Percentiles rank a stretch among this genome's conserved stretches.
Evolutionary conservation across 2,113 vertebrate species (phyloP).

Genomic region (Candoia aspera): DNA sequence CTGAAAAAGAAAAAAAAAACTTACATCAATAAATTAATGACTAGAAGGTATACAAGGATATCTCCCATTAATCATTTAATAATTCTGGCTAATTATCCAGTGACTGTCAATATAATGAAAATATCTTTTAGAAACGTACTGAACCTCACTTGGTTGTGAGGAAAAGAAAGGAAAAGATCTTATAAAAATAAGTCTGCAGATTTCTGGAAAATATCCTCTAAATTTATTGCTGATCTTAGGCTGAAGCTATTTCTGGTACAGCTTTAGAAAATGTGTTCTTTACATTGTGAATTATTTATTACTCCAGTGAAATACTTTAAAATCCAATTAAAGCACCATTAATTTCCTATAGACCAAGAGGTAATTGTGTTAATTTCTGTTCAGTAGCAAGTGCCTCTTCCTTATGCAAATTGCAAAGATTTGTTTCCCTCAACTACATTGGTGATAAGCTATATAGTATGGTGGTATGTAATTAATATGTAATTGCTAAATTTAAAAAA

Average conservation of each 20-base stretch:
- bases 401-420: not conserved
- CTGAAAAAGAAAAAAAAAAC: not conserved
- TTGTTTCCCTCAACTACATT: not conserved
- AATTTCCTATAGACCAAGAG: slow-evolving; percentile 2
- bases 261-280: slow-evolving; percentile 11
- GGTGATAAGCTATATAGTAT: not conserved
- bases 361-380: not conserved
- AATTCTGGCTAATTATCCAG: slow-evolving; percentile 1
- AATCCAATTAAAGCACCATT: slow-evolving; percentile 6
- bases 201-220: not conserved
- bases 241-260: not conserved
- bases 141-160: not conserved
- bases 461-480: not conserved
- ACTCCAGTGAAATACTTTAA: slow-evolving; percentile 25
- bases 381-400: not conserved
- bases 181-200: not conserved
- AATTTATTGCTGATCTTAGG: slow-evolving; percentile 20
- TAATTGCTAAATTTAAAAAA: accelerated
- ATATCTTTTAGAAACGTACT: not conserved
- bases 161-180: not conserved
- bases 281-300: slow-evolving; percentile 16
- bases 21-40: slow-evolving; percentile 8
- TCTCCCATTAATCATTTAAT: not conserved
- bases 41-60: not conserved
- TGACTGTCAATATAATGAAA: slow-evolving; percentile 9